Evolutionary conservation across 2,113 vertebrate genomes (phyloP).

Genomic region (Brachyhypopomus gauderio): DNA sequence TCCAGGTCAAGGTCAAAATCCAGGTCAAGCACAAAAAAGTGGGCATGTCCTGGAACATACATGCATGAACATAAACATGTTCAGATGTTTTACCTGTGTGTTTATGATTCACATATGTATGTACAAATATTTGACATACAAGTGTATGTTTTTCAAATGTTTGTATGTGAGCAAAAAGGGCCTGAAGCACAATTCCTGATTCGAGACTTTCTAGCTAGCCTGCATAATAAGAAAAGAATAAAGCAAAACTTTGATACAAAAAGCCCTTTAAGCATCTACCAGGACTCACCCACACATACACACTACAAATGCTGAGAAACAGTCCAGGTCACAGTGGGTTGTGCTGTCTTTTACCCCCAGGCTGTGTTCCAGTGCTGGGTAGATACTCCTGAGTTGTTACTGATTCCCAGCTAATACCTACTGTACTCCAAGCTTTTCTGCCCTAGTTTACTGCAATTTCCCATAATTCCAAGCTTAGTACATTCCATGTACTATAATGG

Average conservation of each 20-base stretch:
- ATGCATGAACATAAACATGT: too few relatives aligned
- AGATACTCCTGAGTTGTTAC: conserved; percentile 31
- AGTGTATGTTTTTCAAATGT: too few relatives aligned
- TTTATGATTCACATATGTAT: too few relatives aligned
- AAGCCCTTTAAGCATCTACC: conserved; percentile 62
- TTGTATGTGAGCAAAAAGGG: too few relatives aligned
- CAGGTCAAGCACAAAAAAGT: too few relatives aligned
- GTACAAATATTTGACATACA: too few relatives aligned
- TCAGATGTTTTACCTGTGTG: too few relatives aligned
- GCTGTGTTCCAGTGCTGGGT: neutral
- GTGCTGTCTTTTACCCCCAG: conserved; percentile 18
- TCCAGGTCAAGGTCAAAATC: too few relatives aligned
- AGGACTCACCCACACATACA: conserved; percentile 44
- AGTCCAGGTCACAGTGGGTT: conserved; percentile 64
- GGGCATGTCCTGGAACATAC: too few relatives aligned
- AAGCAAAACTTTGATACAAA: conserved; percentile 55
- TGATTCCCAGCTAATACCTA: conserved; percentile 49
- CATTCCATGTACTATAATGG: neutral
- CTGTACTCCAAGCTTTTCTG: conserved; percentile 13
- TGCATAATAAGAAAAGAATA: conserved; percentile 63
- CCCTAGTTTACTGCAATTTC: conserved; percentile 14
- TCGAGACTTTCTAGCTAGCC: conserved; percentile 43
- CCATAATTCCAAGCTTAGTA: conserved; percentile 31
- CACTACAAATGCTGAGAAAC: conserved; percentile 47
- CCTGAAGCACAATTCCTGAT: neutral